These are phyloP conservation scores for Philypnodon macrostomus DNA, from an alignment of 2,797 vertebrate species.

Conservation along the genomic window DNA sequence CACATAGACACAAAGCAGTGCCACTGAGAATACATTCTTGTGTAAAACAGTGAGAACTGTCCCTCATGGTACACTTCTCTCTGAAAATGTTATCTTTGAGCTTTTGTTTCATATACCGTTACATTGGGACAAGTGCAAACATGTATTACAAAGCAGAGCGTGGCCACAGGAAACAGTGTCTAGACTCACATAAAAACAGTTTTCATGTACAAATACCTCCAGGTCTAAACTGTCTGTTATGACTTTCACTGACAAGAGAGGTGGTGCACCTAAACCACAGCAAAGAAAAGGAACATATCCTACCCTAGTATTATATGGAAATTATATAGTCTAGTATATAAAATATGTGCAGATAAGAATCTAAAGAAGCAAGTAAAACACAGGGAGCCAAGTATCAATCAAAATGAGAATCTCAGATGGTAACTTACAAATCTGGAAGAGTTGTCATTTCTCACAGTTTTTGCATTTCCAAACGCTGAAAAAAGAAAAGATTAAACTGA, in stretches of 20 bases:
- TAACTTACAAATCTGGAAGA: slow-evolving; percentile 98
- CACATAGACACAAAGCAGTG: slow-evolving; percentile 2
- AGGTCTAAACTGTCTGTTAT: background rate
- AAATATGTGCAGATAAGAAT: background rate
- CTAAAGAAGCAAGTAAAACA: slow-evolving; percentile 1
- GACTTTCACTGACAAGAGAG: slow-evolving; percentile 7
- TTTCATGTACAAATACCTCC: slow-evolving; percentile 3
- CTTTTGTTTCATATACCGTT: background rate
- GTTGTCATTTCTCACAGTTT: slow-evolving; percentile 97
- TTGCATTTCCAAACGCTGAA: slow-evolving; percentile 97
- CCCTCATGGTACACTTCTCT: no score
- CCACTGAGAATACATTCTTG: no score
- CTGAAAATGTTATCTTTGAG: background rate
- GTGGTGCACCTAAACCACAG: slow-evolving; percentile 4
- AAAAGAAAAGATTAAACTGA: slow-evolving; percentile 31
- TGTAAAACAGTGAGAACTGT: no score
- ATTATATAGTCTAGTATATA: background rate
- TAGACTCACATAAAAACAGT: slow-evolving; percentile 10
- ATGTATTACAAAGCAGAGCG: background rate
- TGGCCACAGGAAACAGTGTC: background rate
- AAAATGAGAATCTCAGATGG: background rate
- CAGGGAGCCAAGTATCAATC: background rate
- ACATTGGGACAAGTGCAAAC: background rate
- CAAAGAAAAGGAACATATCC: slow-evolving; percentile 3
- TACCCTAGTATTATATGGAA: background rate